Evolutionary conservation across 2,797 vertebrate species (phyloP).

Genomic region (Tokudaia muenninki): DNA sequence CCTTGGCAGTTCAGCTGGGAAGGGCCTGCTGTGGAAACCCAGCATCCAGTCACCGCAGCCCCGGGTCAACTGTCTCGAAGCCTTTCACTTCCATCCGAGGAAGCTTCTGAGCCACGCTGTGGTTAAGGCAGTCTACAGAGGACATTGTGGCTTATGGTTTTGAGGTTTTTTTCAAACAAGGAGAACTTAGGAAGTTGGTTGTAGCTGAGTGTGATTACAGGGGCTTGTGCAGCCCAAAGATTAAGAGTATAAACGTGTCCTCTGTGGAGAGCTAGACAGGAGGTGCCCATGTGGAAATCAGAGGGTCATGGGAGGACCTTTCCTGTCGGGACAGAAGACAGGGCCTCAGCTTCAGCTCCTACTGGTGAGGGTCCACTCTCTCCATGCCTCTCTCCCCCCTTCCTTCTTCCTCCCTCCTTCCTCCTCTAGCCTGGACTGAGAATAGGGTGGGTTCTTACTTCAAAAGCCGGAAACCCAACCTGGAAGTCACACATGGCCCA

Average conservation of each 20-base stretch:
- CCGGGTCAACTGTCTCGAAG: too few species aligned
- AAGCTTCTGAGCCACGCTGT: too few species aligned
- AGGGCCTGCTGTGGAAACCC: neutral
- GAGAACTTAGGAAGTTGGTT: neutral
- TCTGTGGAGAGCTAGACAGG: neutral
- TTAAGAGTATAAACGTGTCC: conserved; percentile 21
- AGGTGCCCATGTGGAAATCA: neutral
- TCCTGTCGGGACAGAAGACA: neutral
- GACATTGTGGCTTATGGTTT: neutral
- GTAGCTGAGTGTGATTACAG: neutral
- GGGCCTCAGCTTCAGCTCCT: too few species aligned
- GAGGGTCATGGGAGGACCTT: neutral
- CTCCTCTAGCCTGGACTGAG: neutral
- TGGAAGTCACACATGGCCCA: neutral
- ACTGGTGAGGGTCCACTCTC: neutral
- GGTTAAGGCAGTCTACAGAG: neutral
- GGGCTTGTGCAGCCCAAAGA: neutral
- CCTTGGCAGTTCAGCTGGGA: neutral
- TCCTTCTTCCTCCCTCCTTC: neutral
- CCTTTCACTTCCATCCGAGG: neutral
- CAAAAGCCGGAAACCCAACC: neutral
- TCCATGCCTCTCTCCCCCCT: neutral
- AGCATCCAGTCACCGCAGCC: too few species aligned
- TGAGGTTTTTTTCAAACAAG: neutral
- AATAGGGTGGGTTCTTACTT: neutral